Conservation (phyloP, 2,113 vertebrate genomes). For the Trichechus manatus region DNA sequence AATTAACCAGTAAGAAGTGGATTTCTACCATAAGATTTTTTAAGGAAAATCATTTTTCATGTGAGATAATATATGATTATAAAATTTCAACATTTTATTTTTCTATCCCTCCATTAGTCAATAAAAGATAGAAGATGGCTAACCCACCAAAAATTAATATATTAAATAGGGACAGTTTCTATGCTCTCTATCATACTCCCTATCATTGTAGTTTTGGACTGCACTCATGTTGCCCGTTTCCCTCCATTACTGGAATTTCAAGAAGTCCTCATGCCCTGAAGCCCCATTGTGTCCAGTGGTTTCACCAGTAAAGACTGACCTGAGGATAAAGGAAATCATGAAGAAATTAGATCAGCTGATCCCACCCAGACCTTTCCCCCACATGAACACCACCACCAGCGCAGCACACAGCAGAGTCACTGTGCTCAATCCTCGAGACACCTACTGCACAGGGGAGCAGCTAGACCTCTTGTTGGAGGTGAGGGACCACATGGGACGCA, state of each 20-base stretch:
- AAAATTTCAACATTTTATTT: slow-evolving; percentile 19
- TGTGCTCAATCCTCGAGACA: slow-evolving; percentile 56
- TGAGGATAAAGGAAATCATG: slow-evolving; percentile 5
- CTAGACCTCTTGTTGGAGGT: slow-evolving; percentile 68
- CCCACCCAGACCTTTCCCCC: slow-evolving; percentile 64
- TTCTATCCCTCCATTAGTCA: neutral
- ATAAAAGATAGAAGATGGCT: neutral
- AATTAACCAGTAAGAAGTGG: neutral
- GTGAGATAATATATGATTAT: neutral
- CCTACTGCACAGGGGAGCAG: slow-evolving; percentile 70
- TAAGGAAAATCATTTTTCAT: slow-evolving; percentile 1
- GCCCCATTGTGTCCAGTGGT: neutral
- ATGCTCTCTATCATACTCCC: neutral
- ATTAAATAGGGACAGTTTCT: neutral
- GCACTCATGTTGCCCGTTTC: neutral
- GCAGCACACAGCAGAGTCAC: slow-evolving; percentile 50
- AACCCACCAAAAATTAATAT: neutral
- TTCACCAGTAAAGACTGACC: neutral
- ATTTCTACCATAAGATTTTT: neutral
- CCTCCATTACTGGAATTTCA: neutral
- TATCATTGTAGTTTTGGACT: slow-evolving; percentile 3
- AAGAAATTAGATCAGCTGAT: slow-evolving; percentile 61
- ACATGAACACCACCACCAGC: slow-evolving; percentile 66
- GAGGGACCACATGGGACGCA: slow-evolving; percentile 57
- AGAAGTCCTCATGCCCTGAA: neutral